A percentile compares a stretch with the other conserved stretches of the same genome.
Evolutionary conservation across 2,113 vertebrate species (phyloP).

Genomic region (Cathartes aura): DNA sequence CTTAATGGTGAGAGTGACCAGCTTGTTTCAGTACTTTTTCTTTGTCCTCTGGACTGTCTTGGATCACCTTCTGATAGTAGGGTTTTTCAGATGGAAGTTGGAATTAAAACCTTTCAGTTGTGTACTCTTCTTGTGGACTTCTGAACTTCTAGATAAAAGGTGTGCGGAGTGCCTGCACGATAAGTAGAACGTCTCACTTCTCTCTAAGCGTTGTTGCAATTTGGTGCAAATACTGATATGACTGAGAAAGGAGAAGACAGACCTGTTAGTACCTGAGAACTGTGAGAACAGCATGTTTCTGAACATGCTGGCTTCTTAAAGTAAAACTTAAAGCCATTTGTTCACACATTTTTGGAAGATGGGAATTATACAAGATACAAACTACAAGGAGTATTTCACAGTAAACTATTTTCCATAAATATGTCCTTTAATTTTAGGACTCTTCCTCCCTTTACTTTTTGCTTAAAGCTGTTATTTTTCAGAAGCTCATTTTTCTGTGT

Average conservation of each 20-base stretch:
- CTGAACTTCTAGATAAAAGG: neutral
- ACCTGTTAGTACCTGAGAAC: neutral
- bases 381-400: neutral
- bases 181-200: neutral
- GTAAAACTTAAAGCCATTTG: neutral
- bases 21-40: neutral
- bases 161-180: neutral
- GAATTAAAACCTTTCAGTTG: neutral
- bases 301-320: neutral
- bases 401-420: neutral
- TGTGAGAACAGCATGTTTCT: neutral
- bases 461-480: neutral
- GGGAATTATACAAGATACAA: neutral
- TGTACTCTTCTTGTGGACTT: neutral
- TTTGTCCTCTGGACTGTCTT: neutral
- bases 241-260: neutral
- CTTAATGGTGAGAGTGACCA: neutral
- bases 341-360: neutral
- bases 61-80: neutral
- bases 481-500: neutral
- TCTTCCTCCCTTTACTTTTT: neutral
- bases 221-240: neutral
- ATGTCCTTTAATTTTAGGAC: neutral
- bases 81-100: neutral
- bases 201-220: neutral